These are phyloP conservation scores for Drosophila rubida DNA, from an alignment of 2,888 invertebrate genomes.

Conservation along the genomic window DNA sequence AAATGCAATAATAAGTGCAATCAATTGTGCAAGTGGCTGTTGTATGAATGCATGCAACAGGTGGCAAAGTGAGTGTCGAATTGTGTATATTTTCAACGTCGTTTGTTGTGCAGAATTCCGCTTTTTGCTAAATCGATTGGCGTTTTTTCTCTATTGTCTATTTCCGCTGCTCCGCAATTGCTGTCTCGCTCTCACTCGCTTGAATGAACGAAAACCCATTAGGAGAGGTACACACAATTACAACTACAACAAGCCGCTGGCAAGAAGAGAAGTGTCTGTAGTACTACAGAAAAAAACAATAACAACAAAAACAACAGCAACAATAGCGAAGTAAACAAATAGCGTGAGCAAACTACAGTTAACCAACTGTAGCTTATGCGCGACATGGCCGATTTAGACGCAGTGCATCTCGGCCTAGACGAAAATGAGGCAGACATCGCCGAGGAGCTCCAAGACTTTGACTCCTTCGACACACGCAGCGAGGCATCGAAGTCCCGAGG, in stretches of 20 bases:
- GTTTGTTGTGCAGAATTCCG: conserved; percentile 45
- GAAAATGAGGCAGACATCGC: conserved; percentile 90
- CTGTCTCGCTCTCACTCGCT: conserved; percentile 48
- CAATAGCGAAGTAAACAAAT: conserved; percentile 64
- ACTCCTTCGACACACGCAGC: conserved; percentile 92
- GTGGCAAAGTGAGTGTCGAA: conserved; percentile 34
- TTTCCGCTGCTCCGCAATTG: conserved; percentile 54
- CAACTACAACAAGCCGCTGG: conserved; percentile 38
- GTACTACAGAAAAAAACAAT: conserved; percentile 25
- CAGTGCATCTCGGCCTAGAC: conserved; percentile 88
- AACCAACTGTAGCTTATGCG: conserved; percentile 64
- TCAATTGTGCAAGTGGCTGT: conserved; percentile 5
- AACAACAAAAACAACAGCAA: conserved; percentile 18
- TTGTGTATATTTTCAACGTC: conserved; percentile 21
- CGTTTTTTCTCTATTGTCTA: conserved; percentile 77
- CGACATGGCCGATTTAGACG: conserved; percentile 86
- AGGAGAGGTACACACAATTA: conserved; percentile 31
- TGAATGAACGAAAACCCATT: conserved; percentile 38
- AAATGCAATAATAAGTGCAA: conserved; percentile 14
- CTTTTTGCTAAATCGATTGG: conserved; percentile 72
- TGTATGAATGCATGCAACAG: conserved; percentile 27
- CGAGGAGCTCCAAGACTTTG: conserved; percentile 92
- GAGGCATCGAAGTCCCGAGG: conserved; percentile 92
- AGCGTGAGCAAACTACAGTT: conserved; percentile 1
- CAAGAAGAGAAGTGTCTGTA: conserved; percentile 28